phyloP scores from a whole-genome alignment of 2,113 vertebrate genomes.

The Neodon shergylaensis region DNA sequence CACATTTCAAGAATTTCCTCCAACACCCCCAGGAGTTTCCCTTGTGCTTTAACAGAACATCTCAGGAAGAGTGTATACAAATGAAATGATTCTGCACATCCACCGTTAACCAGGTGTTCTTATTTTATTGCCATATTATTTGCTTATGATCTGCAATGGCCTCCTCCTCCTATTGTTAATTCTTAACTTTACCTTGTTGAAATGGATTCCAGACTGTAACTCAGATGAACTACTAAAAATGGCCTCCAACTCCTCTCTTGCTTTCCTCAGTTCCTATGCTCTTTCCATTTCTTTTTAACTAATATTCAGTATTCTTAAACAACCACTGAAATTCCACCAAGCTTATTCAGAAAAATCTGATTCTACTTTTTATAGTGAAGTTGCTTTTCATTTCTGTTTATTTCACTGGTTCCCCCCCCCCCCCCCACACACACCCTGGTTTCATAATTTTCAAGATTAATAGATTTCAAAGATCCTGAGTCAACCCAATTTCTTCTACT shows the following conservation, averaged over 20 bases:
- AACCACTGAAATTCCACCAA: neutral
- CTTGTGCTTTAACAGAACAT: neutral
- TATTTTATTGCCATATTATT: neutral
- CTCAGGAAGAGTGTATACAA: neutral
- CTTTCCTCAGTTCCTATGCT: neutral
- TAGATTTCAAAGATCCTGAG: slow-evolving; percentile 5
- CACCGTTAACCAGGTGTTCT: neutral
- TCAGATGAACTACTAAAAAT: neutral
- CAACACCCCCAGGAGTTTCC: neutral
- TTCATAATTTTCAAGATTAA: slow-evolving; percentile 34
- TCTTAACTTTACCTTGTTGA: neutral
- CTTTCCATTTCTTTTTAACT: neutral
- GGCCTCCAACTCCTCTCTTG: neutral
- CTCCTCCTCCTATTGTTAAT: neutral
- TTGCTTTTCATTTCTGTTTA: neutral
- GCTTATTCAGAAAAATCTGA: neutral
- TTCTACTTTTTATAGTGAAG: neutral
- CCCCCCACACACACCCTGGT: neutral
- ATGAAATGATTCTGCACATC: neutral
- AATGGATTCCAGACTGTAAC: neutral
- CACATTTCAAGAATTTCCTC: neutral
- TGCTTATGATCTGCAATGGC: neutral
- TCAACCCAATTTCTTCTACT: neutral
- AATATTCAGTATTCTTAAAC: neutral
- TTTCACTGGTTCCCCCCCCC: neutral